A percentile compares a stretch with the other conserved stretches of the same genome.
Evolutionary conservation across 2,888 invertebrate species (phyloP).

Genomic region (Ennomos erosarius): DNA sequence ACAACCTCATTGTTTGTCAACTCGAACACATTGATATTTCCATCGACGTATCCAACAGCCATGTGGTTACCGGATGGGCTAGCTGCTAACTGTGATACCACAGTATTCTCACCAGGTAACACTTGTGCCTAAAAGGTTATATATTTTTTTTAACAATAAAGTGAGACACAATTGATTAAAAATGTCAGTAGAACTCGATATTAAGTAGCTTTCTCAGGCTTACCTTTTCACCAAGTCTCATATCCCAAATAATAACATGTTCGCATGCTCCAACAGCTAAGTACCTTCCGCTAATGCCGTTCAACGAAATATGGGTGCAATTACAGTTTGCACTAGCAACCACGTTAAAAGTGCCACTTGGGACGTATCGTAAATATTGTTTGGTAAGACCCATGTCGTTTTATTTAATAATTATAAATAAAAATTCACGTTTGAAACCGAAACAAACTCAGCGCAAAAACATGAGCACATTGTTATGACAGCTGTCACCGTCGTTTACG

Average conservation of each 20-base stretch:
- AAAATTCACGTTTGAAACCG: constrained; percentile 9
- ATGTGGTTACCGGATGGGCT: constrained; percentile 91
- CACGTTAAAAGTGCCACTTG: constrained; percentile 94
- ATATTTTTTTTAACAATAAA: background rate
- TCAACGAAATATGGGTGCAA: constrained; percentile 90
- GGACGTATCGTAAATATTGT: constrained; percentile 95
- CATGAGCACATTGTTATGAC: no score
- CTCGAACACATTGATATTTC: constrained; percentile 93
- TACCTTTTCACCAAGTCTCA: constrained; percentile 93
- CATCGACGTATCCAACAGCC: constrained; percentile 97
- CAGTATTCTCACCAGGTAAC: constrained; percentile 91
- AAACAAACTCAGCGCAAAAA: no score
- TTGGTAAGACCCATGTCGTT: constrained; percentile 93
- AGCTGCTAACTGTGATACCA: constrained; percentile 90
- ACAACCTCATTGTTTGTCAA: constrained; percentile 89
- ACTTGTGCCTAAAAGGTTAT: constrained; percentile 87
- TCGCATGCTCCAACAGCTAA: constrained; percentile 97
- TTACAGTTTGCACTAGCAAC: constrained; percentile 93
- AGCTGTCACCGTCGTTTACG: no score
- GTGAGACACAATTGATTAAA: no score
- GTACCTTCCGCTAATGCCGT: constrained; percentile 92
- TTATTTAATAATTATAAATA: constrained; percentile 11
- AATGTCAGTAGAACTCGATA: no score
- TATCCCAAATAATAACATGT: constrained; percentile 97
- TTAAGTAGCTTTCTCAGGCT: constrained; percentile 10